Conservation (phyloP, 92 coral and sea anemone species). For the Heteractis magnifica region DNA sequence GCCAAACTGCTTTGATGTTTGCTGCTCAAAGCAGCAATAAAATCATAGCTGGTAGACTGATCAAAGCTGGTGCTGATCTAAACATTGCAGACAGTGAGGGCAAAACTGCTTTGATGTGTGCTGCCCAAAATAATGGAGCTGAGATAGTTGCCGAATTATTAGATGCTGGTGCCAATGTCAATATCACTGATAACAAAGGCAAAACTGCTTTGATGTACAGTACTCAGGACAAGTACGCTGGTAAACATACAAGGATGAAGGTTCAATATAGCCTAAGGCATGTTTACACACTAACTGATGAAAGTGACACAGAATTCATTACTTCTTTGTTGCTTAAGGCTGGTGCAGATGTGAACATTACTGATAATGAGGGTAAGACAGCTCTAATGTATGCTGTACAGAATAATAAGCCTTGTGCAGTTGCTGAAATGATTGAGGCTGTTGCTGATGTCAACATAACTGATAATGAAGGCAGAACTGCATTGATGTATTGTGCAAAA, state of each 20-base stretch:
- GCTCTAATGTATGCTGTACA: conserved; percentile 1
- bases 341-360: background rate
- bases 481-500: background rate
- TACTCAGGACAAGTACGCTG: background rate
- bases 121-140: background rate
- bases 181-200: background rate
- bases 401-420: background rate
- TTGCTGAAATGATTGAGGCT: background rate
- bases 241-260: background rate
- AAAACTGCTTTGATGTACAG: background rate
- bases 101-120: background rate
- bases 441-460: background rate
- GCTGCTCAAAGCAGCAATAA: background rate
- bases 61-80: background rate
- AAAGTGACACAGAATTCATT: background rate
- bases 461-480: background rate
- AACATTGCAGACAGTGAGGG: background rate
- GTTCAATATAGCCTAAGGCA: background rate
- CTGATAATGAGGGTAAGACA: background rate
- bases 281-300: background rate
- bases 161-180: background rate
- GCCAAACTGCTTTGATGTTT: background rate
- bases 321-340: background rate
- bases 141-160: background rate
- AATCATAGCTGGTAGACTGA: background rate